Conservation (phyloP, 2,113 vertebrate species). For the Forbesichthys agassizii region DNA sequence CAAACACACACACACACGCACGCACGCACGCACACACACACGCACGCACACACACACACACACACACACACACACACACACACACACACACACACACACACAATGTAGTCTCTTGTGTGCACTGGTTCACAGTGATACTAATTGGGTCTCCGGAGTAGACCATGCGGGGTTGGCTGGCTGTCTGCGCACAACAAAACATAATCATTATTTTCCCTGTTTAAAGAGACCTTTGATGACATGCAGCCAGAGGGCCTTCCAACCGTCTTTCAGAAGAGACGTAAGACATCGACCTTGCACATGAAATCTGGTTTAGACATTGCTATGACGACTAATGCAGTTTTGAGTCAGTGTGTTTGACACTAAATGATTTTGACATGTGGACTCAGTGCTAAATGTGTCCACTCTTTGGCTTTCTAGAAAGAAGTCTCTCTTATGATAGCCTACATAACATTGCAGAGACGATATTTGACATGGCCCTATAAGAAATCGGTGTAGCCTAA, state of each 20-base stretch:
- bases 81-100: neutral
- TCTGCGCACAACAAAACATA: constrained; percentile 57
- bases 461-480: no score
- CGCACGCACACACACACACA: constrained; percentile 12
- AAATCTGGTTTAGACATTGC: no score
- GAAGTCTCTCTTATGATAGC: no score
- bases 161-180: constrained; percentile 46
- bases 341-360: no score
- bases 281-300: no score
- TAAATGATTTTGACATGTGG: constrained; percentile 10
- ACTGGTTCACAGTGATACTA: constrained; percentile 63
- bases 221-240: constrained; percentile 32
- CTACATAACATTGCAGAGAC: no score
- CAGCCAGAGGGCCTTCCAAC: constrained; percentile 29
- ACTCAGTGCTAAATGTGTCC: neutral
- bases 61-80: constrained; percentile 1
- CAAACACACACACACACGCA: neutral
- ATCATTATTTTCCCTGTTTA: constrained; percentile 53
- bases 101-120: constrained; percentile 42
- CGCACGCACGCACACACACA: neutral
- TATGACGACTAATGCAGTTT: no score
- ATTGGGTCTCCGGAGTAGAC: constrained; percentile 70
- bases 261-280: constrained; percentile 6
- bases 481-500: no score
- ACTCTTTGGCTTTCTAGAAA: no score